Evolutionary conservation across 2,113 vertebrate genomes (phyloP).

Genomic region (Agapornis roseicollis): DNA sequence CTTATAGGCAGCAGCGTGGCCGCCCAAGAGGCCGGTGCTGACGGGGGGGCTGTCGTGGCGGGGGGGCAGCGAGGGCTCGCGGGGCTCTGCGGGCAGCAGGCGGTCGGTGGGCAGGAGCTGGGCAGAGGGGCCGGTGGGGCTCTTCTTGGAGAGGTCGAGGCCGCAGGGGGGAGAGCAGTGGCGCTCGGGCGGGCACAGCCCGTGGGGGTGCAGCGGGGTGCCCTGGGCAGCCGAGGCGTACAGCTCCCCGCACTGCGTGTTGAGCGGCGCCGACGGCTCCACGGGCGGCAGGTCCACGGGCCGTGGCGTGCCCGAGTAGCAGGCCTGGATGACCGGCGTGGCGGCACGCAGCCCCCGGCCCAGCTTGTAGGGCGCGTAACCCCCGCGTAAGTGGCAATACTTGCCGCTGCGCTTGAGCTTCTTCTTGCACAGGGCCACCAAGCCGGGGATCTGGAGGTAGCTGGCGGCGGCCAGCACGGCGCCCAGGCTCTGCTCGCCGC

Average conservation of each 20-base stretch:
- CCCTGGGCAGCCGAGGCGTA: slow-evolving; percentile 86
- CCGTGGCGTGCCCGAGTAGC: slow-evolving; percentile 79
- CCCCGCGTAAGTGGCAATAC: slow-evolving; percentile 86
- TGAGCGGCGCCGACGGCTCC: slow-evolving; percentile 77
- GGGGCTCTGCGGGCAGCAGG: slow-evolving; percentile 71
- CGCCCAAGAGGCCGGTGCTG: slow-evolving; percentile 65
- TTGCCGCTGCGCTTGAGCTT: slow-evolving; percentile 92
- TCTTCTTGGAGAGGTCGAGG: slow-evolving; percentile 96
- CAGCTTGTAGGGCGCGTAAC: slow-evolving; percentile 87
- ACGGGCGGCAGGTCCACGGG: slow-evolving; percentile 71
- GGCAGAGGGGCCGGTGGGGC: slow-evolving; percentile 81
- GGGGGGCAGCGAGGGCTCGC: slow-evolving; percentile 72
- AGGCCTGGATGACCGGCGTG: slow-evolving; percentile 93
- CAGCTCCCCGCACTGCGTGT: slow-evolving; percentile 88
- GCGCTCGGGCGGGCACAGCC: slow-evolving; percentile 78
- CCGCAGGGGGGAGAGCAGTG: slow-evolving; percentile 92
- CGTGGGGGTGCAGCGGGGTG: slow-evolving; percentile 79
- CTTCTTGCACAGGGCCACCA: slow-evolving; percentile 96
- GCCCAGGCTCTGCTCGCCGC: slow-evolving; percentile 85
- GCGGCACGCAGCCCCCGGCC: slow-evolving; percentile 81
- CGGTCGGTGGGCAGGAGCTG: slow-evolving; percentile 73
- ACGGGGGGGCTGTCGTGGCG: slow-evolving; percentile 77
- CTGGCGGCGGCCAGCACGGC: slow-evolving; percentile 93
- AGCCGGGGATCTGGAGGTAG: slow-evolving; percentile 96
- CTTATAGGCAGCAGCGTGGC: slow-evolving; percentile 80